A percentile compares a stretch with the other conserved stretches of the same genome.
phyloP scores from a whole-genome alignment of 2,113 vertebrate species.

The Oplegnathus fasciatus region DNA sequence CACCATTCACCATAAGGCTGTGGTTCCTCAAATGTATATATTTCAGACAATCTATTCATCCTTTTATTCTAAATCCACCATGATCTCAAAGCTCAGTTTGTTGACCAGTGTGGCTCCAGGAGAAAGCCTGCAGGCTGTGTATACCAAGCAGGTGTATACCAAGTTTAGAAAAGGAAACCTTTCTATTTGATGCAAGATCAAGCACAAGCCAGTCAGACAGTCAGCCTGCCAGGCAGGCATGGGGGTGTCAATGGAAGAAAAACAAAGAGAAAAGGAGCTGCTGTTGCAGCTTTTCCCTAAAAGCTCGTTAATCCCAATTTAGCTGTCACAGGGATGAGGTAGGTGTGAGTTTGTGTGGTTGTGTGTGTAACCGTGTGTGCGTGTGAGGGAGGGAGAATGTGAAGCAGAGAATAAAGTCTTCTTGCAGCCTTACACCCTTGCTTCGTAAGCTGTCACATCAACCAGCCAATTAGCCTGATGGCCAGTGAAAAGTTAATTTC shows the following conservation, averaged over 20 bases:
- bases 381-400: not conserved
- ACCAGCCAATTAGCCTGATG: slow-evolving; percentile 68
- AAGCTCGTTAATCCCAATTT: slow-evolving; percentile 80
- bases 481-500: slow-evolving; percentile 71
- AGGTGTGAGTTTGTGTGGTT: slow-evolving; percentile 39
- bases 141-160: slow-evolving; percentile 47
- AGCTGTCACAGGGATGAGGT: slow-evolving; percentile 67
- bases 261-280: slow-evolving; percentile 68
- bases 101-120: slow-evolving; percentile 28
- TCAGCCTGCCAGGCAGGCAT: slow-evolving; percentile 54
- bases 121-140: slow-evolving; percentile 39
- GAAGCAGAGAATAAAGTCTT: slow-evolving; percentile 47
- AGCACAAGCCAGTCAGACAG: slow-evolving; percentile 65
- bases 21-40: slow-evolving; percentile 18
- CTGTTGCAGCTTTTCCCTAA: slow-evolving; percentile 69
- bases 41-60: slow-evolving; percentile 1
- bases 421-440: slow-evolving; percentile 23
- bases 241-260: slow-evolving; percentile 62
- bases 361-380: not conserved
- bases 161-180: slow-evolving; percentile 45
- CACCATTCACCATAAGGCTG: not conserved
- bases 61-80: slow-evolving; percentile 12
- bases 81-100: slow-evolving; percentile 41
- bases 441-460: slow-evolving; percentile 61
- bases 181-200: slow-evolving; percentile 74